Percentiles rank a stretch among this genome's conserved stretches.
Conservation (phyloP, 1,140 invertebrate genomes). For the Ips nitidus region DNA sequence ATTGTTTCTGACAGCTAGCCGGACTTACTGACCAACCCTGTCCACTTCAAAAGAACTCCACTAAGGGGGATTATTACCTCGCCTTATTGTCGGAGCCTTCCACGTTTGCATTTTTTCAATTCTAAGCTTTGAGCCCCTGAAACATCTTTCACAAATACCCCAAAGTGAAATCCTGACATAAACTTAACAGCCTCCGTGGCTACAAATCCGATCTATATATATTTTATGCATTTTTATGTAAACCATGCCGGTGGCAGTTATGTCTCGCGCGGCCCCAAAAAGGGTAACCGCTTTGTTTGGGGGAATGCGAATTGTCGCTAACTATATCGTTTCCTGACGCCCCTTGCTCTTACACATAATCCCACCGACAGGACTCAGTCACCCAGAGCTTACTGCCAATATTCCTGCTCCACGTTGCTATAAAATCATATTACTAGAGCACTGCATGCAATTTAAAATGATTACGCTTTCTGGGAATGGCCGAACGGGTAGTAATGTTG, state of each 20-base stretch:
- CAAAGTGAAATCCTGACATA: neutral
- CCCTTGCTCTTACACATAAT: conserved; percentile 45
- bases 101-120: too few species aligned
- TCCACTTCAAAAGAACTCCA: conserved; percentile 23
- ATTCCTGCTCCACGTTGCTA: conserved; percentile 29
- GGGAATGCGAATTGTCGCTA: conserved; percentile 54
- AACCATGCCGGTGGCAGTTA: conserved; percentile 51
- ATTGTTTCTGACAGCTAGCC: conserved; percentile 30
- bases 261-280: conserved; percentile 44
- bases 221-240: conserved; percentile 52
- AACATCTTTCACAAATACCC: too few species aligned
- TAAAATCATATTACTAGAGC: conserved; percentile 43
- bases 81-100: too few species aligned
- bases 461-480: conserved; percentile 41
- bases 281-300: conserved; percentile 49
- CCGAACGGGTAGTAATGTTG: conserved; percentile 25
- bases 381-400: conserved; percentile 31
- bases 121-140: too few species aligned
- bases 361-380: conserved; percentile 40
- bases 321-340: conserved; percentile 48
- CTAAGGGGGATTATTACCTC: too few species aligned
- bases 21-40: conserved; percentile 21
- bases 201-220: conserved; percentile 43
- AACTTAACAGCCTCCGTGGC: conserved; percentile 8
- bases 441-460: conserved; percentile 43